Conservation (phyloP, 2,888 invertebrate genomes). For the Punctoribates punctum region DNA sequence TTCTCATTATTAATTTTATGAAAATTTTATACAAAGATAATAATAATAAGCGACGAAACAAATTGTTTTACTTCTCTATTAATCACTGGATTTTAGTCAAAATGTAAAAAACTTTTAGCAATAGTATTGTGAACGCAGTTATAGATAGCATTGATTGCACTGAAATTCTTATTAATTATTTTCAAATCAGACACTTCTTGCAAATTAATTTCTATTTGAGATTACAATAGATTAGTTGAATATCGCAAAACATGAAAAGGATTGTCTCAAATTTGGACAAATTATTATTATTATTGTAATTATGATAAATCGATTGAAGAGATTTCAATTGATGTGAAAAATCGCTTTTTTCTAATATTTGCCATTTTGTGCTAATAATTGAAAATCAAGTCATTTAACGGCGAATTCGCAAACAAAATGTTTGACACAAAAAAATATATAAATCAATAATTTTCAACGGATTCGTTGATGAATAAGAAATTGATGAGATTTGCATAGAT, state of each 20-base stretch:
- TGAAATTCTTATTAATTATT: not conserved
- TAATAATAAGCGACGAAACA: conserved; percentile 20
- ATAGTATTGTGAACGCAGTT: conserved; percentile 20
- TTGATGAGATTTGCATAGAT: not conserved
- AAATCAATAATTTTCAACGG: not conserved
- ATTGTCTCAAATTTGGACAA: not conserved
- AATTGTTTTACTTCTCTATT: not conserved
- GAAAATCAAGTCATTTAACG: not conserved
- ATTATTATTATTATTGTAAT: not conserved
- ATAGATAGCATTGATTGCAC: conserved; percentile 13
- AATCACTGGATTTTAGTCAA: not conserved
- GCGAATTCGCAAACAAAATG: too few relatives aligned
- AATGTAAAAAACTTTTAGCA: not conserved
- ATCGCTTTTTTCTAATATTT: not conserved
- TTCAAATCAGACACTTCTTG: not conserved
- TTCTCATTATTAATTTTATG: not conserved
- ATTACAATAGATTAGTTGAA: not conserved
- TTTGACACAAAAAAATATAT: not conserved
- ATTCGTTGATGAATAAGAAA: not conserved
- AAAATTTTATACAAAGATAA: not conserved
- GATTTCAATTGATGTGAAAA: not conserved
- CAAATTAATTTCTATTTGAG: not conserved
- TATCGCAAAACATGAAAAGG: not conserved
- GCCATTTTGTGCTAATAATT: conserved; percentile 2
- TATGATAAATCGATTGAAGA: not conserved